phyloP scores from a whole-genome alignment of 2,797 vertebrate genomes.

The Thamnophis elegans region DNA sequence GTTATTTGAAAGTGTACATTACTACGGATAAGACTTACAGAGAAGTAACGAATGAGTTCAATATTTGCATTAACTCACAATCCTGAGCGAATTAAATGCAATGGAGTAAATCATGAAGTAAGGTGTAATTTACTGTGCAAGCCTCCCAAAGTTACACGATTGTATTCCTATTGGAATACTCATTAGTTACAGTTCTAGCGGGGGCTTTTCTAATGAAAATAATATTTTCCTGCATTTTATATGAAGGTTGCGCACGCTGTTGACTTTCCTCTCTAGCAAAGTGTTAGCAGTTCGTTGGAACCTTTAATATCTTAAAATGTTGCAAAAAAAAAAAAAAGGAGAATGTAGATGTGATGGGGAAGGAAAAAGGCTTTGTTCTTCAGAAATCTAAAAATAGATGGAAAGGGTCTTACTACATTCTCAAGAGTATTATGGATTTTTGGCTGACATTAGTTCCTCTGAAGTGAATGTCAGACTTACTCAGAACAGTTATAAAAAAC shows the following conservation, averaged over 20 bases:
- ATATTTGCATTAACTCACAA: background rate
- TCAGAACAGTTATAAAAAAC: constrained; percentile 50
- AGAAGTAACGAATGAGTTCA: background rate
- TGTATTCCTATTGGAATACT: background rate
- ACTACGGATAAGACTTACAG: background rate
- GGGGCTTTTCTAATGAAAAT: background rate
- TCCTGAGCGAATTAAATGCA: background rate
- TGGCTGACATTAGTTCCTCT: constrained; percentile 72
- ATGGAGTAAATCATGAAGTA: background rate
- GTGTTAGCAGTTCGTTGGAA: background rate
- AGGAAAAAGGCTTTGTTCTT: constrained; percentile 53
- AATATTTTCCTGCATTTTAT: background rate
- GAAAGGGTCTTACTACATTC: constrained; percentile 46
- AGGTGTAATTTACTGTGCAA: background rate
- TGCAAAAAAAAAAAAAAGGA: constrained; percentile 33
- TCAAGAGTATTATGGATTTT: constrained; percentile 69
- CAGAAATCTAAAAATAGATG: constrained; percentile 70
- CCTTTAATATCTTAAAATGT: constrained; percentile 26
- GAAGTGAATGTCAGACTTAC: constrained; percentile 71
- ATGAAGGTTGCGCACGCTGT: background rate
- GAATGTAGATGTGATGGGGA: constrained; percentile 45
- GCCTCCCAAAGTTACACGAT: background rate
- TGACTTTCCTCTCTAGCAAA: background rate
- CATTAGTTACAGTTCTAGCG: background rate
- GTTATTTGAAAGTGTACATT: background rate